Conservation (phyloP, 2,888 invertebrate species). For the Orthonychiurus folsomi region DNA sequence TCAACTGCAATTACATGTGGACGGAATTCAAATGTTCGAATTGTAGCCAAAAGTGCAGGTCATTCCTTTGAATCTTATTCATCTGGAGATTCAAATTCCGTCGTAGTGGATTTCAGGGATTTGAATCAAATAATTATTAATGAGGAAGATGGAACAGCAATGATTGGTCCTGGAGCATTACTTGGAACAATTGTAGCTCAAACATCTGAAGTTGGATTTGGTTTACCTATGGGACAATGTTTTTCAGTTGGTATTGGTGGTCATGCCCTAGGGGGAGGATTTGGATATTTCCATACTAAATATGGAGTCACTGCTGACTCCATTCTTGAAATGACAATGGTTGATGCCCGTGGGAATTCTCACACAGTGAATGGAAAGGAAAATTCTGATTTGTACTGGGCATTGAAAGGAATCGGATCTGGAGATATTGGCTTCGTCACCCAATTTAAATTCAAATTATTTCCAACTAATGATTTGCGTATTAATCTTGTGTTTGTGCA, state of each 20-base stretch:
- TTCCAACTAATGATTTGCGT: too few species aligned
- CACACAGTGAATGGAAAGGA: neutral
- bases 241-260: conserved; percentile 7
- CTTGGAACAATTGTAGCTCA: neutral
- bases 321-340: conserved; percentile 6
- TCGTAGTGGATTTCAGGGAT: neutral
- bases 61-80: conserved; percentile 4
- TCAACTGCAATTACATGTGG: neutral
- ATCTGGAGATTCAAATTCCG: conserved; percentile 4
- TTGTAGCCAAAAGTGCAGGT: conserved; percentile 1
- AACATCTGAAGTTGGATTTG: neutral
- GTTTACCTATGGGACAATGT: neutral
- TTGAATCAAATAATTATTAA: neutral
- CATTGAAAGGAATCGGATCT: neutral
- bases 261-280: conserved; percentile 3
- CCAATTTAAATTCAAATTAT: conserved; percentile 3
- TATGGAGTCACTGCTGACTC: conserved; percentile 8
- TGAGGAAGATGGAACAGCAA: neutral
- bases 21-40: neutral
- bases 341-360: neutral
- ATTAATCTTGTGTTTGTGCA: too few species aligned
- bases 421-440: conserved; percentile 1
- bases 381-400: conserved; percentile 8
- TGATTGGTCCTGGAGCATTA: neutral
- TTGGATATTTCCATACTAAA: neutral